These are phyloP conservation scores for Ophioderma brevispina DNA, from an alignment of 35 echinoderm and acorn worm genomes.

Conservation along the genomic window DNA sequence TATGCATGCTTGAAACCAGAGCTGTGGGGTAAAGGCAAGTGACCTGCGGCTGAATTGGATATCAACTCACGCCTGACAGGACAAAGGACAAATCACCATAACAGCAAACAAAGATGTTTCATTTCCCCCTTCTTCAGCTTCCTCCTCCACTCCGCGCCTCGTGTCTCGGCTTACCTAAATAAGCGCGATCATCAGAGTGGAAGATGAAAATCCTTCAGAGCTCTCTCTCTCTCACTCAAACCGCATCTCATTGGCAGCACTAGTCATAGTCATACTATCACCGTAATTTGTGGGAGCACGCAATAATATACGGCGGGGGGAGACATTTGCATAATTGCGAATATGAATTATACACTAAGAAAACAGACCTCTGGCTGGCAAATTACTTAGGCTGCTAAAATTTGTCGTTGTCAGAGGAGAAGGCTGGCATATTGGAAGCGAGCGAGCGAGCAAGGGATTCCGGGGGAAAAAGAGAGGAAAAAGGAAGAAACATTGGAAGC, in stretches of 20 bases:
- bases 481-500: no score
- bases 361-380: neutral
- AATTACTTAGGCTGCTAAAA: neutral
- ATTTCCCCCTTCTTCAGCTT: constrained; percentile 2
- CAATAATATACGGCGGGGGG: neutral
- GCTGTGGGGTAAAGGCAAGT: no score
- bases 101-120: neutral
- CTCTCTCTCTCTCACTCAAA: neutral
- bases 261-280: neutral
- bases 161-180: neutral
- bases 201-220: neutral
- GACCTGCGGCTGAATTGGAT: no score
- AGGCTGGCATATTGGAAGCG: no score
- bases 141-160: neutral
- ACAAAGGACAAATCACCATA: neutral
- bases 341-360: neutral
- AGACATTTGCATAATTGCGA: neutral
- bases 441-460: no score
- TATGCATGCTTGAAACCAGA: no score
- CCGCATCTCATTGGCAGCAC: neutral
- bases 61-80: neutral
- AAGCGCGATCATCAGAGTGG: neutral
- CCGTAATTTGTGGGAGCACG: neutral
- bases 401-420: no score
- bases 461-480: no score